Evolutionary conservation across 2,888 invertebrate species (phyloP).

Genomic region (Argyresthia goedartella): DNA sequence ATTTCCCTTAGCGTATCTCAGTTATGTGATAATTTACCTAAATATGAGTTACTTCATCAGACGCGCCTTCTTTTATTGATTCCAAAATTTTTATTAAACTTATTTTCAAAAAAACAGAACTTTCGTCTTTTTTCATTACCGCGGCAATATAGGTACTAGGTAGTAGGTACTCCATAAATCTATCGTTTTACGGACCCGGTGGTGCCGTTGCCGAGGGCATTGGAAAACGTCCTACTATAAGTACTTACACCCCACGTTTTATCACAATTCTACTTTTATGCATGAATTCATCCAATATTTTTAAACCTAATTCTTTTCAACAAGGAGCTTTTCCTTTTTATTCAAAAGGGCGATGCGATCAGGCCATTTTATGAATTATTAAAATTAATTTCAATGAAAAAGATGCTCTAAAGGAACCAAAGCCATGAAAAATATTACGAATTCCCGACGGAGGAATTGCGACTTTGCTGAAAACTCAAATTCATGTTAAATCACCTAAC

Average conservation of each 20-base stretch:
- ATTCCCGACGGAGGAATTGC: background rate
- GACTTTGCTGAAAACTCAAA: background rate
- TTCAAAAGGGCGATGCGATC: background rate
- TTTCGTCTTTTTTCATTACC: too few relatives aligned
- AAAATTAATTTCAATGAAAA: too few relatives aligned
- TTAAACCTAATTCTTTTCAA: conserved; percentile 44
- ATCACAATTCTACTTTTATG: conserved; percentile 25
- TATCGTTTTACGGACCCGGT: too few relatives aligned
- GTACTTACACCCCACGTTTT: conserved; percentile 28
- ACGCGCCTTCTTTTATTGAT: too few relatives aligned
- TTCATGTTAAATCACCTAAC: background rate
- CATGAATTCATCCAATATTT: conserved; percentile 34
- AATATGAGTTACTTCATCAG: too few relatives aligned
- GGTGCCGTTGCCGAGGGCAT: conserved; percentile 19
- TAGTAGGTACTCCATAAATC: conserved; percentile 18
- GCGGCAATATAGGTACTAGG: too few relatives aligned
- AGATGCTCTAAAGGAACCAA: background rate
- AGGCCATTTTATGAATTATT: too few relatives aligned
- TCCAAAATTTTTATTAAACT: too few relatives aligned
- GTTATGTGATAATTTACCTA: too few relatives aligned
- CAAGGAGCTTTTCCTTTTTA: conserved; percentile 33
- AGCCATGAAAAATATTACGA: background rate
- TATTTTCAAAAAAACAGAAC: too few relatives aligned
- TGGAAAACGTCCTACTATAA: conserved; percentile 19
- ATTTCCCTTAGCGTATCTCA: too few relatives aligned